Conservation (phyloP, 2,113 vertebrate species). For the Condylura cristata region DNA sequence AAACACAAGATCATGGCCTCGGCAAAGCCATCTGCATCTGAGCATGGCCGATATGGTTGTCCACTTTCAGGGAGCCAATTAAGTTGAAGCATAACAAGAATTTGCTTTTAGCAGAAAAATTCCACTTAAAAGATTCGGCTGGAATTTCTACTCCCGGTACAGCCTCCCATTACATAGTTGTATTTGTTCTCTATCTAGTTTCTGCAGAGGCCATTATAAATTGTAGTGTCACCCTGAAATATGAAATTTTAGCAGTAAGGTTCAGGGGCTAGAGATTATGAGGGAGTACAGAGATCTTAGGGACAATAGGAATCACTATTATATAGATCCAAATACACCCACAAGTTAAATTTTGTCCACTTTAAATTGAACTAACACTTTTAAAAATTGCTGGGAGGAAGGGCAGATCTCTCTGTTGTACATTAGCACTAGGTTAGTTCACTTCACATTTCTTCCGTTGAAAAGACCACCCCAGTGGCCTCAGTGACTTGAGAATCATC, state of each 20-base stretch:
- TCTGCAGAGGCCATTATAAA: slow-evolving; percentile 30
- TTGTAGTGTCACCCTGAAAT: background rate
- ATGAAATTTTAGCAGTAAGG: background rate
- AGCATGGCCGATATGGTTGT: background rate
- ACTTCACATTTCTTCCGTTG: slow-evolving; percentile 2
- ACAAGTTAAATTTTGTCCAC: slow-evolving; percentile 12
- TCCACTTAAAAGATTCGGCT: background rate
- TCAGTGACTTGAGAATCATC: background rate
- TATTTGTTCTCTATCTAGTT: background rate
- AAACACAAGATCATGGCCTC: background rate
- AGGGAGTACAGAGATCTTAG: background rate
- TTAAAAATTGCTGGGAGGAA: no score
- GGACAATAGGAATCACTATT: slow-evolving; percentile 14
- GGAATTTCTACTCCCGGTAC: slow-evolving; percentile 1
- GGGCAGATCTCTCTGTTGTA: no score
- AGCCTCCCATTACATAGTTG: background rate
- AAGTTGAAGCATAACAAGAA: slow-evolving; percentile 22
- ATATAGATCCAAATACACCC: background rate
- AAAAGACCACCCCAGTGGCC: background rate
- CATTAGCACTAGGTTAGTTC: background rate
- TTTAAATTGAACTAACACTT: background rate
- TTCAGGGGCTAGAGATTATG: slow-evolving; percentile 7
- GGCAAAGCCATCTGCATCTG: background rate
- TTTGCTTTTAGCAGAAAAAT: slow-evolving; percentile 39
- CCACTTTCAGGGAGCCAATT: slow-evolving; percentile 2